Base-by-base conservation (phyloP, 2,888 invertebrate species). In the Calliscelio sp. region DNA sequence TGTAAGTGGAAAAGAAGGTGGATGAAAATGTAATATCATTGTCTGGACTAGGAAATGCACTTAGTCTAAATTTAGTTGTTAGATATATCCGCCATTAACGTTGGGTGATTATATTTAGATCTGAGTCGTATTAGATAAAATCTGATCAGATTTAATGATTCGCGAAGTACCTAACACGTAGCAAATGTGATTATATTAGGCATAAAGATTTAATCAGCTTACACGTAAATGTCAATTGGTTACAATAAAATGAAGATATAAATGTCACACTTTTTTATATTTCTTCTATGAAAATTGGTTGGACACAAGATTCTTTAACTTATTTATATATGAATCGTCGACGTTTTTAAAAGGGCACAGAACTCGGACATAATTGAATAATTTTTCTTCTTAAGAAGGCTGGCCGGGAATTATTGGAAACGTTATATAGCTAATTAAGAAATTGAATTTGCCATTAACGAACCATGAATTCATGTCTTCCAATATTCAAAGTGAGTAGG, bases 381-480 rank as follows among this genome's bases (percentile, higher is more conserved):
- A 24, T 55, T 25, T 55, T 51, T 51, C 8, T 51, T 66, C 51
- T 25, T 57, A 18, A 57, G 28, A 44, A 70, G 68, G 16, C 55
- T 24, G 24, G 10, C 38, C 38, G 18, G 16, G 57, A 70, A 41
- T 55, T 70, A 70, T 70, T 16, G 28, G 20, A 57, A 57, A 55
- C 24, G 44, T 46, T 70, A 70, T 55, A 38, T 24, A 28, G 25
- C 57, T 70, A 70, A 70, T 57, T 70, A 70, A 44, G 44, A 55
- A 70, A 70, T 70, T 57, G 28, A 46, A 70, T 70, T 70, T 57
- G 57, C 46, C 14, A 20, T 11, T 20, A 70, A 70, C 70, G 70
- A 70, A 70, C 57, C 70, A 70, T 70, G 70, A 55, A 70, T 57
- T 70, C 16, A 32, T 46, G 28, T 46, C 28, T 22, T 57, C 46